A percentile compares a stretch with the other conserved stretches of the same genome.
Evolutionary conservation across 2,888 invertebrate species (phyloP).

Genomic region (Lasioglossum lativentre): DNA sequence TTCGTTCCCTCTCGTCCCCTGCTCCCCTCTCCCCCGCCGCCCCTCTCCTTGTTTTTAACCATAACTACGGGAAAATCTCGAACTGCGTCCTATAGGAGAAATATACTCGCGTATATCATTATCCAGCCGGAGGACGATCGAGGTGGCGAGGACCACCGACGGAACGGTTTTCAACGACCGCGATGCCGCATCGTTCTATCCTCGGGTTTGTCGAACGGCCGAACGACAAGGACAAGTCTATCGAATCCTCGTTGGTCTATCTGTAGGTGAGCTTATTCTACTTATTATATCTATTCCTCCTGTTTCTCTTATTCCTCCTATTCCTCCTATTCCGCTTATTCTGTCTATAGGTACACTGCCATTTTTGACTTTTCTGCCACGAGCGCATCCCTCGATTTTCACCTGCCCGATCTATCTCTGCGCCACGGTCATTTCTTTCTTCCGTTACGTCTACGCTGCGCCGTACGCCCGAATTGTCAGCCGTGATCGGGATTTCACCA

Average conservation of each 20-base stretch:
- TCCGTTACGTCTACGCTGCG: slow-evolving; percentile 29
- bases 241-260: slow-evolving; percentile 56
- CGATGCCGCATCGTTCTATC: slow-evolving; percentile 59
- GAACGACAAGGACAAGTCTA: slow-evolving; percentile 58
- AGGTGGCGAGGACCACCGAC: slow-evolving; percentile 59
- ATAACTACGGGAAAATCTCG: slow-evolving; percentile 34
- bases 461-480: slow-evolving; percentile 40
- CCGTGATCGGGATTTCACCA: not conserved
- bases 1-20: slow-evolving; percentile 2
- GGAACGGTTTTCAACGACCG: slow-evolving; percentile 45
- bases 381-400: slow-evolving; percentile 45
- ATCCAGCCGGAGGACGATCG: slow-evolving; percentile 37
- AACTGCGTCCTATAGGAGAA: slow-evolving; percentile 36
- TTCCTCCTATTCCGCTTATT: not conserved
- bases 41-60: slow-evolving; percentile 9
- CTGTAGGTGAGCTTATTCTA: slow-evolving; percentile 48
- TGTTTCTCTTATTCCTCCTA: not conserved
- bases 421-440: not conserved
- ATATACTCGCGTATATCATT: not conserved
- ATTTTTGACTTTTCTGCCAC: slow-evolving; percentile 29
- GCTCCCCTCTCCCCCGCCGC: not conserved
- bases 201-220: slow-evolving; percentile 53
- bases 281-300: not conserved
- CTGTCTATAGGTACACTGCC: not conserved
- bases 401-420: slow-evolving; percentile 5